Evolutionary conservation across 2,888 invertebrate species (phyloP).

Genomic region (Nowickia ferox): DNA sequence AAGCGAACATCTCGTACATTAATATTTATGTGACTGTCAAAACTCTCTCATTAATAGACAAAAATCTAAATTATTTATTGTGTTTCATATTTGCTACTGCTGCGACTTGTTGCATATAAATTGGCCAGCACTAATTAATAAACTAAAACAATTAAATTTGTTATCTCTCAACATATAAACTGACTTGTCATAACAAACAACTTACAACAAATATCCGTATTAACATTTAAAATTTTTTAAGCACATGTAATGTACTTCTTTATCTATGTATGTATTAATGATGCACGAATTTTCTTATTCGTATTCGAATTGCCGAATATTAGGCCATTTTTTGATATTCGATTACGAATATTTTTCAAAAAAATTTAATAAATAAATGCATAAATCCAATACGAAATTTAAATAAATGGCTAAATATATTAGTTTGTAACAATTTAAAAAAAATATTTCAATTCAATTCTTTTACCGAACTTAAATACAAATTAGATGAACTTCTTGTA

Average conservation of each 20-base stretch:
- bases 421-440: too few species aligned
- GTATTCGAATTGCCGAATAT: too few species aligned
- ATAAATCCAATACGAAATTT: too few species aligned
- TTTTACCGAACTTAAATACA: too few species aligned
- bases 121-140: constrained; percentile 9
- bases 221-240: background rate
- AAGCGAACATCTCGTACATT: too few species aligned
- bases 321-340: too few species aligned
- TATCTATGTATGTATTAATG: background rate
- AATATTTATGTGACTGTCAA: constrained; percentile 15
- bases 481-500: too few species aligned
- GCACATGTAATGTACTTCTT: background rate
- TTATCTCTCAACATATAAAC: background rate
- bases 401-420: too few species aligned
- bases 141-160: background rate
- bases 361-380: too few species aligned
- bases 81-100: background rate
- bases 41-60: background rate
- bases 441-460: too few species aligned
- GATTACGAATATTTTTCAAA: too few species aligned
- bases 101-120: constrained; percentile 7
- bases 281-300: too few species aligned
- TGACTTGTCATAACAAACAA: constrained; percentile 13
- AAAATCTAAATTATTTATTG: background rate
- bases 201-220: background rate